Evolutionary conservation across 2,113 vertebrate genomes (phyloP).

Genomic region (Corythaixoides concolor): DNA sequence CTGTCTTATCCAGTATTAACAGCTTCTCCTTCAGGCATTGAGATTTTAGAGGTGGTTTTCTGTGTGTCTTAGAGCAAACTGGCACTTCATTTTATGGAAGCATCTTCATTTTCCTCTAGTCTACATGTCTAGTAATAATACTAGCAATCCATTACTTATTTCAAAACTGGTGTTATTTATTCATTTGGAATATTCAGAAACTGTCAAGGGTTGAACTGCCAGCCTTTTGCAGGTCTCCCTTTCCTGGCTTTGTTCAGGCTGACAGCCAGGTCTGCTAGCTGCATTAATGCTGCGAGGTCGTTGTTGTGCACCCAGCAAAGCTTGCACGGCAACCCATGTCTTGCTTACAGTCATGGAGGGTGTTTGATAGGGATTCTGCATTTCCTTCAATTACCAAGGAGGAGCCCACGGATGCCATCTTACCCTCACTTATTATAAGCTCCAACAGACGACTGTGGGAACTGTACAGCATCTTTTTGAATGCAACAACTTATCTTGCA

Average conservation of each 20-base stretch:
- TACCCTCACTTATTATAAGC: neutral
- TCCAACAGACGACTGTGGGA: neutral
- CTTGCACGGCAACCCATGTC: fast-evolving
- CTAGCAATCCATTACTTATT: neutral
- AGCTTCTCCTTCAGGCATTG: neutral
- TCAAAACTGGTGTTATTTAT: neutral
- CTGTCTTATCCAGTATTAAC: neutral
- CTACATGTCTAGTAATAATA: neutral
- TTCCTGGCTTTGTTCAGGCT: neutral
- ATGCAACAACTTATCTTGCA: neutral
- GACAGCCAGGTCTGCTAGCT: neutral
- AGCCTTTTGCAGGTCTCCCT: neutral
- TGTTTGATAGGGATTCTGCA: neutral
- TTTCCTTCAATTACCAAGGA: neutral
- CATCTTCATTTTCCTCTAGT: neutral
- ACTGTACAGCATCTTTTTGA: neutral
- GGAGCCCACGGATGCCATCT: neutral
- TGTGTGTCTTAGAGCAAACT: neutral
- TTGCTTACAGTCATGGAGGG: neutral
- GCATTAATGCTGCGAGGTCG: neutral
- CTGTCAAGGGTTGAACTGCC: neutral
- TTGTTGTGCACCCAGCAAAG: neutral
- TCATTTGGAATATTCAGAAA: neutral
- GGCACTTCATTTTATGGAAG: neutral
- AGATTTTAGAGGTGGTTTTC: neutral